Conservation (phyloP, 2,797 vertebrate genomes). For the Rhinella marina region DNA sequence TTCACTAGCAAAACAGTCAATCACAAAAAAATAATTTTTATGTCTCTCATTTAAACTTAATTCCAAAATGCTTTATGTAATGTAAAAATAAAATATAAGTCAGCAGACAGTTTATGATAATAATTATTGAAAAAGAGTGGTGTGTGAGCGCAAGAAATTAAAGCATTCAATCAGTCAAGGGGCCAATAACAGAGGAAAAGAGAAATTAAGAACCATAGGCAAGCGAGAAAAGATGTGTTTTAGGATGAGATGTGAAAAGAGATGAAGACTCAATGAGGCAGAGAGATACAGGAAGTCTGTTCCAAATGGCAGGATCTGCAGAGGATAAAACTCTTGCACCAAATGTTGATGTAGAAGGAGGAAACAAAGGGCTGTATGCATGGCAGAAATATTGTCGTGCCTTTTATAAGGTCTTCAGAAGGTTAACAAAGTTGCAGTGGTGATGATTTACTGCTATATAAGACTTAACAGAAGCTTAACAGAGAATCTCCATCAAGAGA, state of each 20-base stretch:
- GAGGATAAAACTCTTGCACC: slow-evolving; percentile 67
- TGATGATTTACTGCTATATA: background rate
- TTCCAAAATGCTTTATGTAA: slow-evolving; percentile 62
- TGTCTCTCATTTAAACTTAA: slow-evolving; percentile 63
- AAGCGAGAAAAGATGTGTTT: slow-evolving; percentile 66
- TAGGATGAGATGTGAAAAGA: slow-evolving; percentile 65
- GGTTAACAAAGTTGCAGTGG: slow-evolving; percentile 29
- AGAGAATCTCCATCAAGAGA: background rate
- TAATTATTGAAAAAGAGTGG: slow-evolving; percentile 65
- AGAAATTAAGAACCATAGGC: slow-evolving; percentile 58
- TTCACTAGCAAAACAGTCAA: slow-evolving; percentile 40
- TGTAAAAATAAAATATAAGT: slow-evolving; percentile 58
- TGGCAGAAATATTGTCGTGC: slow-evolving; percentile 22
- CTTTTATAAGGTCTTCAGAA: slow-evolving; percentile 37
- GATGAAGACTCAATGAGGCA: slow-evolving; percentile 66
- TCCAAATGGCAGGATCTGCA: slow-evolving; percentile 67
- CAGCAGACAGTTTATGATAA: slow-evolving; percentile 61
- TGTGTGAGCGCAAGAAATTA: slow-evolving; percentile 66
- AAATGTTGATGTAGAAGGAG: slow-evolving; percentile 46
- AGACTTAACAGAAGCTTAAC: background rate
- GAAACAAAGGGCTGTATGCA: slow-evolving; percentile 53
- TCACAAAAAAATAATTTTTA: slow-evolving; percentile 61
- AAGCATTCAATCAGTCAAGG: slow-evolving; percentile 66
- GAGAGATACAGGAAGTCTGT: slow-evolving; percentile 66
- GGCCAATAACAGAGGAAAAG: slow-evolving; percentile 62